Evolutionary conservation across 2,113 vertebrate genomes (phyloP).

Genomic region (Tinamus guttatus): DNA sequence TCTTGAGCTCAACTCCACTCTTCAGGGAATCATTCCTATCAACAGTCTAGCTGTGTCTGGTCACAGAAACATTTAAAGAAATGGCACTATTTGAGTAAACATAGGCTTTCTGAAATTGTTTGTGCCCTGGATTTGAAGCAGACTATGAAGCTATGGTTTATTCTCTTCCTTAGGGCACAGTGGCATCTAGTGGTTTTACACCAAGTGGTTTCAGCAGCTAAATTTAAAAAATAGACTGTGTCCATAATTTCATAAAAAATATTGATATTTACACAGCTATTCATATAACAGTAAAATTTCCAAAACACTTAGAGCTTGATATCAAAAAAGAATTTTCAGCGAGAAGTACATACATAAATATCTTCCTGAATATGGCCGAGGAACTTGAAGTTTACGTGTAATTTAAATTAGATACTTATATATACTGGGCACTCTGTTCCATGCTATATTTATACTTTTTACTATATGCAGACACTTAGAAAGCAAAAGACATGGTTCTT

Average conservation of each 20-base stretch:
- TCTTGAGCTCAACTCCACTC: neutral
- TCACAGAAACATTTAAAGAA: conserved; percentile 6
- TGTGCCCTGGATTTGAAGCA: neutral
- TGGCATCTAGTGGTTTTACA: conserved; percentile 65
- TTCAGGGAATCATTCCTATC: neutral
- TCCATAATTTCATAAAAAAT: neutral
- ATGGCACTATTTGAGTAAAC: neutral
- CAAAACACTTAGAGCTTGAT: neutral
- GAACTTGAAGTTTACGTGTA: neutral
- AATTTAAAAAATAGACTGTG: neutral
- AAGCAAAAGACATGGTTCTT: neutral
- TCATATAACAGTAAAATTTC: neutral
- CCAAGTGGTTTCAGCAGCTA: neutral
- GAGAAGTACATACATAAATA: neutral
- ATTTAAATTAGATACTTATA: neutral
- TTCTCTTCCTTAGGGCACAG: conserved; percentile 47
- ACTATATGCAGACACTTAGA: neutral
- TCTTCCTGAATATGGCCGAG: neutral
- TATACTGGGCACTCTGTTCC: neutral
- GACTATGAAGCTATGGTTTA: neutral
- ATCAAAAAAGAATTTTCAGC: neutral
- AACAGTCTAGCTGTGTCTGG: neutral
- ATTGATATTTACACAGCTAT: neutral
- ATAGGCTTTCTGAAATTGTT: neutral
- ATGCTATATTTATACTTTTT: neutral